A percentile compares a stretch with the other conserved stretches of the same genome.
phyloP scores from a whole-genome alignment of 2,797 vertebrate genomes.

The Masticophis lateralis region DNA sequence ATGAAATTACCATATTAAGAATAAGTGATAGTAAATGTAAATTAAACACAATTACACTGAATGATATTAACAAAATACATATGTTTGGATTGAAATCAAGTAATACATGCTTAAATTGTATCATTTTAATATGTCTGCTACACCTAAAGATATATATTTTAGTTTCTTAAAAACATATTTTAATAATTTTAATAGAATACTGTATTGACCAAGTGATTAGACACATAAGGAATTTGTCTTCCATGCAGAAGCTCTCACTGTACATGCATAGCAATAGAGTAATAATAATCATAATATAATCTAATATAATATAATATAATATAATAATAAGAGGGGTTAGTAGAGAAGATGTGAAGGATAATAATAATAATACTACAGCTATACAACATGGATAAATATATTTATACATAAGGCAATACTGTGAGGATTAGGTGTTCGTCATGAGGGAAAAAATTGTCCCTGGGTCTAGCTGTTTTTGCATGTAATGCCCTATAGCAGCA shows the following conservation, averaged over 20 bases:
- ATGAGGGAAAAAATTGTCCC: not conserved
- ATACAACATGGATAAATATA: not conserved
- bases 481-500: not conserved
- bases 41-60: not conserved
- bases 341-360: not conserved
- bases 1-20: slow-evolving; percentile 43
- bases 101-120: not conserved
- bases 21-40: slow-evolving; percentile 50
- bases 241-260: not conserved
- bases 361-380: not conserved
- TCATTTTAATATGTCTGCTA: not conserved
- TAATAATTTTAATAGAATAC: slow-evolving; percentile 19
- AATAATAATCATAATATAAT: not conserved
- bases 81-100: not conserved
- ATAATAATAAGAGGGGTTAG: not conserved
- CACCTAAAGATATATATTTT: not conserved
- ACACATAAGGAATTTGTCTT: not conserved
- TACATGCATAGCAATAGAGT: not conserved
- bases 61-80: not conserved
- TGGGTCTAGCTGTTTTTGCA: not conserved
- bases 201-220: not conserved
- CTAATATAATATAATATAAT: too few relatives aligned
- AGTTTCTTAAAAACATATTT: slow-evolving; percentile 57
- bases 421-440: not conserved
- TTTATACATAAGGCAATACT: not conserved